These are phyloP conservation scores for Cordylochernes scorpioides DNA, from an alignment of 2,888 invertebrate species.

Conservation along the genomic window DNA sequence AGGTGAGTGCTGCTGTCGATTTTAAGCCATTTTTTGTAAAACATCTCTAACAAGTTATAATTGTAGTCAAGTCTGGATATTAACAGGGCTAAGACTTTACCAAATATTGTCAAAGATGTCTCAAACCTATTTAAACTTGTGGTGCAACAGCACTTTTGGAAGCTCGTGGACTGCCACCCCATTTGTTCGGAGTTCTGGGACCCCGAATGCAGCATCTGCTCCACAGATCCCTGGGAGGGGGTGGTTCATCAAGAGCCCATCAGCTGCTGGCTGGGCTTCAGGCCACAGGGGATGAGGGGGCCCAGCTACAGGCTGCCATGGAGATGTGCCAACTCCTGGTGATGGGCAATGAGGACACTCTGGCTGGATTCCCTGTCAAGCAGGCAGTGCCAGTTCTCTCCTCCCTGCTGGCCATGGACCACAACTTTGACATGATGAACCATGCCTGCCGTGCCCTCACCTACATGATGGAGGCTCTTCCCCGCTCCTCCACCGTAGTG, in stretches of 20 bases:
- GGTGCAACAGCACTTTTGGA: constrained; percentile 43
- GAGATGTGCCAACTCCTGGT: constrained; percentile 96
- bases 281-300: constrained; percentile 75
- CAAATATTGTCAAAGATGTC: not conserved
- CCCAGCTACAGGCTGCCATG: constrained; percentile 81
- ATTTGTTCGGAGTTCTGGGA: constrained; percentile 77
- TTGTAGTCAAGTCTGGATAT: not conserved
- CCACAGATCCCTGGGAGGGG: constrained; percentile 73
- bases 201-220: constrained; percentile 86
- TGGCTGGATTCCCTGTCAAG: constrained; percentile 91
- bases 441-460: constrained; percentile 92
- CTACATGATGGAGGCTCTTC: constrained; percentile 96
- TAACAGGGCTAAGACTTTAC: not conserved
- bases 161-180: constrained; percentile 81
- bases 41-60: not conserved
- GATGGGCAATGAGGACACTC: constrained; percentile 95
- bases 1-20: constrained; percentile 10
- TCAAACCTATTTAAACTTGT: not conserved
- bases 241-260: constrained; percentile 79
- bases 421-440: constrained; percentile 99
- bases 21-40: not conserved
- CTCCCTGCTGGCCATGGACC: constrained; percentile 71
- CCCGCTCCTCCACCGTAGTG: constrained; percentile 78
- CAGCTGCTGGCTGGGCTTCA: constrained; percentile 71
- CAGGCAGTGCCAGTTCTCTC: constrained; percentile 89